These are phyloP conservation scores for Gastrophysa polygoni DNA, from an alignment of 2,888 invertebrate genomes.

Conservation along the genomic window DNA sequence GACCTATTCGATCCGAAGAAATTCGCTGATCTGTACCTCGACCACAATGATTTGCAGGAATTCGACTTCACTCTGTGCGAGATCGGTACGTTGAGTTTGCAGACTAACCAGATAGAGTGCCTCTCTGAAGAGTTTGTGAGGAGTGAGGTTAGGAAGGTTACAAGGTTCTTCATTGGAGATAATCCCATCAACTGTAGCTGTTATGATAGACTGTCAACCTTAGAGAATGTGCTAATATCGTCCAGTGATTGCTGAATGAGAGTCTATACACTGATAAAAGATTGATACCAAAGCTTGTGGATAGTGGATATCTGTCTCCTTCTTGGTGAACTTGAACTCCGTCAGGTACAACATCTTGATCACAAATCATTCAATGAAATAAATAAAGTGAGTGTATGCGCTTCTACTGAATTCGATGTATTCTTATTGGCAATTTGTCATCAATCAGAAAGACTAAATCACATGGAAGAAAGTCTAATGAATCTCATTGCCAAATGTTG, in stretches of 20 bases:
- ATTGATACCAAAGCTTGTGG: no score
- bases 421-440: no score
- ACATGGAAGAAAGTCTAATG: no score
- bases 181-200: constrained; percentile 46
- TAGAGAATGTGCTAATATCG: constrained; percentile 34
- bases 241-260: neutral
- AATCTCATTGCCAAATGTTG: no score
- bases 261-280: no score
- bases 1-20: constrained; percentile 41
- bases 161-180: constrained; percentile 35
- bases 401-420: no score
- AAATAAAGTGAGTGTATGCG: no score
- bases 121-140: constrained; percentile 44
- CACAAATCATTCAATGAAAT: no score
- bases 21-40: constrained; percentile 43
- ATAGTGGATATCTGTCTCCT: no score
- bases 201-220: constrained; percentile 34
- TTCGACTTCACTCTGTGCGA: constrained; percentile 37
- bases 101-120: constrained; percentile 45
- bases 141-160: constrained; percentile 41
- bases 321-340: no score
- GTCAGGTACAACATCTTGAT: no score
- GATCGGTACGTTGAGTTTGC: constrained; percentile 41
- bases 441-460: no score
- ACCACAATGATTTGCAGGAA: constrained; percentile 44